These are phyloP conservation scores for Pseudobourletiella spinata DNA, from an alignment of 1,140 invertebrate genomes.

Conservation along the genomic window DNA sequence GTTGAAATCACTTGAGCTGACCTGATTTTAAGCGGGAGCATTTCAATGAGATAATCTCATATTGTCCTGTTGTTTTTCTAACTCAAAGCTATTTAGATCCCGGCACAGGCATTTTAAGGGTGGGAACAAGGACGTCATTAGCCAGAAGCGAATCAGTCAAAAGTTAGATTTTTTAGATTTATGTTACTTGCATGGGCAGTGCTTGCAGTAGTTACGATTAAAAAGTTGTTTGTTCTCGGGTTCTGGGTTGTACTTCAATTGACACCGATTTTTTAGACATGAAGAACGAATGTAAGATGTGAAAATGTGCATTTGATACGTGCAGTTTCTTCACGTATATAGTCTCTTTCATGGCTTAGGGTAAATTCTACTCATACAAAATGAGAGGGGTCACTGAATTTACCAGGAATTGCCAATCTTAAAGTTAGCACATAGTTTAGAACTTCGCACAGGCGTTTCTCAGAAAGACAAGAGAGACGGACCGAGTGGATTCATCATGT, in stretches of 20 bases:
- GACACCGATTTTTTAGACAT: not conserved
- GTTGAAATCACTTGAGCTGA: not conserved
- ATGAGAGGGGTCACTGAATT: too few species aligned
- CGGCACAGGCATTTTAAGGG: constrained; percentile 33
- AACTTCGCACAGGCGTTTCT: too few species aligned
- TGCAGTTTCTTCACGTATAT: too few species aligned
- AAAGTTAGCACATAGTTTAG: too few species aligned
- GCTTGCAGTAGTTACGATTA: not conserved
- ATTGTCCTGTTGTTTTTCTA: not conserved
- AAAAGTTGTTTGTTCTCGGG: not conserved
- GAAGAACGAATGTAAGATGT: not conserved
- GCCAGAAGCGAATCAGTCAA: constrained; percentile 36
- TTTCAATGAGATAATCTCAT: not conserved
- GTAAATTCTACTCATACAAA: too few species aligned
- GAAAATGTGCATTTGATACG: not conserved
- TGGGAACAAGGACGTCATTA: constrained; percentile 32
- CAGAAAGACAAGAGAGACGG: too few species aligned
- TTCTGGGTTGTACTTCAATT: not conserved
- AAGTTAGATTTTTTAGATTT: constrained; percentile 30
- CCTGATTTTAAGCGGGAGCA: not conserved
- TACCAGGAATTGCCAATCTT: too few species aligned
- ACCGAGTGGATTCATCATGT: too few species aligned
- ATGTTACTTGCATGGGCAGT: not conserved
- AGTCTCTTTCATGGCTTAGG: too few species aligned
- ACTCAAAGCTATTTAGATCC: constrained; percentile 31